Evolutionary conservation across 2,888 invertebrate species (phyloP).

Genomic region (Halocaridina rubra): DNA sequence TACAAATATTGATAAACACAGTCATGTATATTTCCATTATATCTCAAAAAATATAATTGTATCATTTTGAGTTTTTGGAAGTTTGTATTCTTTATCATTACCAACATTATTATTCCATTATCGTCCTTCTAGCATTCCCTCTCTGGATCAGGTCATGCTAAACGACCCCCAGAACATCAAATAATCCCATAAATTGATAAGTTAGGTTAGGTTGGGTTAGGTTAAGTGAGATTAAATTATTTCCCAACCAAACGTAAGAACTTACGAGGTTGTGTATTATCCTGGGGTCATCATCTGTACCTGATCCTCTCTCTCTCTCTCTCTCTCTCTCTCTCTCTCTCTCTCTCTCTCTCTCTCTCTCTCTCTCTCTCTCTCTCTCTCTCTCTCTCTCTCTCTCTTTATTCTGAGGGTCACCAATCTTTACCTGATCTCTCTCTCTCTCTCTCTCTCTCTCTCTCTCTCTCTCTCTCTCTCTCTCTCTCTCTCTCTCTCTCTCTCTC

Average conservation of each 20-base stretch:
- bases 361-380: neutral
- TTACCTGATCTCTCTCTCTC: neutral
- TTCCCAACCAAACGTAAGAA: neutral
- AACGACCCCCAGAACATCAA: too few species aligned
- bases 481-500: conserved; percentile 17
- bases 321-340: neutral
- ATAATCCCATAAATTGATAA: too few species aligned
- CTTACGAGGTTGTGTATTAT: neutral
- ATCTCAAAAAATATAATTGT: too few species aligned
- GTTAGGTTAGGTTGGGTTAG: too few species aligned
- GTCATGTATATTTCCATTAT: too few species aligned
- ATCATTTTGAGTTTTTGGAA: too few species aligned
- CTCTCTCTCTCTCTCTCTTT: neutral
- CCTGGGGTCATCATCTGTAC: neutral
- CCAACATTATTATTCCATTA: too few species aligned
- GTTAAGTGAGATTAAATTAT: too few species aligned
- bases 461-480: neutral
- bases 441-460: neutral
- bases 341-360: neutral
- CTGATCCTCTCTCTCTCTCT: neutral
- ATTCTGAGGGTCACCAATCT: neutral
- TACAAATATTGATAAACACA: too few species aligned
- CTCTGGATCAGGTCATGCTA: too few species aligned
- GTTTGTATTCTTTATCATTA: too few species aligned
- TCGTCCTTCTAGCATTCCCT: too few species aligned